Percentiles rank a stretch among this genome's conserved stretches.
These are phyloP conservation scores for Enteromius fasciolatus DNA, from an alignment of 2,797 vertebrate species.

Conservation along the genomic window DNA sequence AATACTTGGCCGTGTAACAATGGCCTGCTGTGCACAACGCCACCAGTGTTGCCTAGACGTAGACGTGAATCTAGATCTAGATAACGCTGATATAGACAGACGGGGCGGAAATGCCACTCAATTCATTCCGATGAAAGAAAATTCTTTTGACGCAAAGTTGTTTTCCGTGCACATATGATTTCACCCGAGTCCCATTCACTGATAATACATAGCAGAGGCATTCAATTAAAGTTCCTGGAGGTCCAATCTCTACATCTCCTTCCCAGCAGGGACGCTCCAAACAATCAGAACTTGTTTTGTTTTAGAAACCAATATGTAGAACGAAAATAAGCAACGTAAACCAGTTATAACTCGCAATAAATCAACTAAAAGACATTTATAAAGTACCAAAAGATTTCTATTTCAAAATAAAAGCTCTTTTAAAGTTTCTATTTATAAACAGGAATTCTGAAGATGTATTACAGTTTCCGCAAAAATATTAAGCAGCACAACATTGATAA, in stretches of 20 bases:
- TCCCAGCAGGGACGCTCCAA: not conserved
- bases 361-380: not conserved
- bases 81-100: conserved; percentile 28
- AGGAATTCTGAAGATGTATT: not conserved
- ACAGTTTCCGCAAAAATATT: not conserved
- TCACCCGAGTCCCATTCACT: not conserved
- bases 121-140: conserved; percentile 4
- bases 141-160: not conserved
- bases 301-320: not conserved
- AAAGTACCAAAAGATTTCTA: not conserved
- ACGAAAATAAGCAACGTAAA: not conserved
- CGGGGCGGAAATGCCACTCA: conserved; percentile 34
- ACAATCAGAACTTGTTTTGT: not conserved
- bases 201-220: conserved; percentile 27
- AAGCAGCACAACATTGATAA: not conserved
- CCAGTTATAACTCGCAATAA: not conserved
- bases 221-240: conserved; percentile 27
- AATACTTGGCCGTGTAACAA: conserved; percentile 45
- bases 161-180: not conserved
- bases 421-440: not conserved
- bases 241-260: not conserved
- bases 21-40: conserved; percentile 43
- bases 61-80: conserved; percentile 38
- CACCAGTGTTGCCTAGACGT: conserved; percentile 44
- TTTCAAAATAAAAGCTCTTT: not conserved